phyloP scores from a whole-genome alignment of 2,888 invertebrate genomes.

The Palloptera scutellata region DNA sequence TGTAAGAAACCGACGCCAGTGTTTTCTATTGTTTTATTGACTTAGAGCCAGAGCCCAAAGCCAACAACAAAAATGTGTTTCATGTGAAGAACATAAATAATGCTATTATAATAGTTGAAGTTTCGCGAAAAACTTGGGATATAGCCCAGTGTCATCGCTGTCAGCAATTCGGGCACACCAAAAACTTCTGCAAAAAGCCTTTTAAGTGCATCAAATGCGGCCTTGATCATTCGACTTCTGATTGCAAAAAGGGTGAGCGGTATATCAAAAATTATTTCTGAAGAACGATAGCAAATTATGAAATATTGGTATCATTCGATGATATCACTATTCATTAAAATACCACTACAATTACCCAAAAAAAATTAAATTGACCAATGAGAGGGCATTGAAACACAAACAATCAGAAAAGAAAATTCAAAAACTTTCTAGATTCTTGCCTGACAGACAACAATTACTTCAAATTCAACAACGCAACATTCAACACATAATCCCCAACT shows the following conservation, averaged over 20 bases:
- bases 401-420: too few species aligned
- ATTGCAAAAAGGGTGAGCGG: constrained; percentile 21
- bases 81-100: constrained; percentile 24
- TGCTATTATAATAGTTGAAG: constrained; percentile 26
- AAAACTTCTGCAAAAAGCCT: constrained; percentile 30
- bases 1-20: constrained; percentile 27
- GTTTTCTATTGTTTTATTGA: constrained; percentile 23
- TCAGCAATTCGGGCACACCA: constrained; percentile 35
- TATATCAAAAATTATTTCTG: constrained; percentile 8
- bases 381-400: too few species aligned
- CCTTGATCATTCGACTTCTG: constrained; percentile 24
- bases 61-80: constrained; percentile 29
- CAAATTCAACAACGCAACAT: too few species aligned
- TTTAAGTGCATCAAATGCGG: constrained; percentile 33
- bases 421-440: too few species aligned
- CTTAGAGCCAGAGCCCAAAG: constrained; percentile 30
- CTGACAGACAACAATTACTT: too few species aligned
- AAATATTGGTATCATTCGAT: too few species aligned
- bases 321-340: too few species aligned
- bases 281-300: too few species aligned
- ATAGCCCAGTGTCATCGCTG: constrained; percentile 33
- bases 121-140: constrained; percentile 21
- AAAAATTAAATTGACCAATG: too few species aligned
- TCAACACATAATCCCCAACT: too few species aligned
- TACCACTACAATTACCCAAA: too few species aligned